These are phyloP conservation scores for Eurystomus gularis DNA, from an alignment of 2,113 vertebrate genomes.

Conservation along the genomic window DNA sequence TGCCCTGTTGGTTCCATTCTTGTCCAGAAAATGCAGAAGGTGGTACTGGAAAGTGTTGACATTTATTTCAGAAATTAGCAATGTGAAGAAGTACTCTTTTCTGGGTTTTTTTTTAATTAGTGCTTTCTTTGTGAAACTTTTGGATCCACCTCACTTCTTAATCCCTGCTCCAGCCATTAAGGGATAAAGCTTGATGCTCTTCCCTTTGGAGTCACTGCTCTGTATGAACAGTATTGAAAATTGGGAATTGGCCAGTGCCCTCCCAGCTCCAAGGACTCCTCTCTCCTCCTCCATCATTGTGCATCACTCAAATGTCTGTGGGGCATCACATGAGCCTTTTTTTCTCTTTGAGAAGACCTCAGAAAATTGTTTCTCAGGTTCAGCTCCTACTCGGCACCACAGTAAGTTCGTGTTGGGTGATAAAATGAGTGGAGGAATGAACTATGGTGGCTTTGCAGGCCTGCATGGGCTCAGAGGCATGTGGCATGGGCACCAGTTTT, in stretches of 20 bases:
- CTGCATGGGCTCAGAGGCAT: neutral
- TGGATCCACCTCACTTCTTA: neutral
- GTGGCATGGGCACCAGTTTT: accelerated
- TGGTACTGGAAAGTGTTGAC: neutral
- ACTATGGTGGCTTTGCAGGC: neutral
- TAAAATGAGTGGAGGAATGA: accelerated
- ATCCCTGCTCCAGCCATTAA: neutral
- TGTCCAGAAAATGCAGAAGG: neutral
- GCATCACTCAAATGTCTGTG: neutral
- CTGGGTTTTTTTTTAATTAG: neutral
- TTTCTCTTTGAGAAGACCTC: neutral
- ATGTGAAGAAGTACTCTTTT: accelerated
- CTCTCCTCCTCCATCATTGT: neutral
- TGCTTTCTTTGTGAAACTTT: neutral
- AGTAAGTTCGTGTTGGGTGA: accelerated
- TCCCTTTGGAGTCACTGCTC: neutral
- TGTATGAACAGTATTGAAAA: neutral
- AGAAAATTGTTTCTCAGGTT: neutral
- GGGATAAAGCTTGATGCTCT: neutral
- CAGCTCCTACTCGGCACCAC: neutral
- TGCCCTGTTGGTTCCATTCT: neutral
- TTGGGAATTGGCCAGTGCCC: neutral
- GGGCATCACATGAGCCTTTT: neutral
- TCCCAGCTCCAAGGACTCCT: neutral
- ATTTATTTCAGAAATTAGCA: neutral